Percentiles rank a stretch among this genome's conserved stretches.
These are phyloP conservation scores for Echinometra lucunter DNA, from an alignment of 53 echinoderm and acorn worm species.

Conservation along the genomic window DNA sequence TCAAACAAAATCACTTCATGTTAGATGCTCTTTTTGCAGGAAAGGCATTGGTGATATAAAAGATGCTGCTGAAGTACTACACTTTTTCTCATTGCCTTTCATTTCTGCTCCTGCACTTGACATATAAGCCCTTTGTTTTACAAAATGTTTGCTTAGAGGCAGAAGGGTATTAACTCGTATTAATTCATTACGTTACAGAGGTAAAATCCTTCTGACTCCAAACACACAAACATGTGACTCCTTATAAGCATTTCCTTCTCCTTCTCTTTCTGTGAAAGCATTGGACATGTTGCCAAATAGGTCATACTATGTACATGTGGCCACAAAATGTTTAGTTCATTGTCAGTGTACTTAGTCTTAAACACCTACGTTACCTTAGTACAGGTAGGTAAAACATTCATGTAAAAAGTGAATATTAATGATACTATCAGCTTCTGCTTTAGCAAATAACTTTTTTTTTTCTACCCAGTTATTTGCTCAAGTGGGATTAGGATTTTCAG, in stretches of 20 bases:
- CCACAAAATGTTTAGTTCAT: background rate
- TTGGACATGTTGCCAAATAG: slow-evolving; percentile 45
- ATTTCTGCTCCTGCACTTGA: background rate
- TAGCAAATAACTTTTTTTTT: slow-evolving; percentile 53
- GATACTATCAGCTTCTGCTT: slow-evolving; percentile 15
- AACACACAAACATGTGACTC: background rate
- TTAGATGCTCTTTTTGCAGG: background rate
- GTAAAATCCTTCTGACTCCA: background rate
- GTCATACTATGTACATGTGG: background rate
- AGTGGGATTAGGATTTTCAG: slow-evolving; percentile 4
- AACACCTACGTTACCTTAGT: background rate
- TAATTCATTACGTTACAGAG: background rate
- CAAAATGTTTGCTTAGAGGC: background rate
- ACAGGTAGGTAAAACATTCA: slow-evolving; percentile 7
- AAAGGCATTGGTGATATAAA: background rate
- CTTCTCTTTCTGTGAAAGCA: slow-evolving; percentile 9
- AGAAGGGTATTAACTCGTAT: background rate
- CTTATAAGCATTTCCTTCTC: background rate
- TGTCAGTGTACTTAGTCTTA: background rate
- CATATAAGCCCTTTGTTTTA: background rate
- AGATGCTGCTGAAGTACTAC: background rate
- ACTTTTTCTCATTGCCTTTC: background rate
- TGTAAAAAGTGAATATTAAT: slow-evolving; percentile 20
- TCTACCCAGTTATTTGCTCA: slow-evolving; percentile 16
- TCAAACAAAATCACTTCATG: background rate